These are phyloP conservation scores for Podarcis cretensis DNA, from an alignment of 2,113 vertebrate genomes.

Conservation along the genomic window DNA sequence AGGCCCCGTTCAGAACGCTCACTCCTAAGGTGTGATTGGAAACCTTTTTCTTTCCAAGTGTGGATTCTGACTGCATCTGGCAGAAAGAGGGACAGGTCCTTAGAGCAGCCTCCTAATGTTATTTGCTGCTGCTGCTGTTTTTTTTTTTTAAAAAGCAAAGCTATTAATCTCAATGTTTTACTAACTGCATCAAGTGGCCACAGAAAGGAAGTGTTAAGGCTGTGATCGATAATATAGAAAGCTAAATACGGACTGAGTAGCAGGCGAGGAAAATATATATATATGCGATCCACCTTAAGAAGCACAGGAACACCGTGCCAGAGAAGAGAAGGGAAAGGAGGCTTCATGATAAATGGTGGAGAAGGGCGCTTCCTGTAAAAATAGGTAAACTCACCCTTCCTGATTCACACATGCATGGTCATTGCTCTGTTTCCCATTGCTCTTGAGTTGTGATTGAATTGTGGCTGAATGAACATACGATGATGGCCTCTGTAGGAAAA, in stretches of 20 bases:
- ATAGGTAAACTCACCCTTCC: neutral
- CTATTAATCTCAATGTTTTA: neutral
- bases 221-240: conserved; percentile 3
- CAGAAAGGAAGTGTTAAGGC: conserved; percentile 7
- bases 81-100: neutral
- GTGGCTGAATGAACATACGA: neutral
- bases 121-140: neutral
- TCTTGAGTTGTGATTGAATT: too few species aligned
- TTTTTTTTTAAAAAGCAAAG: neutral
- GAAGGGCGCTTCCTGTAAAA: neutral
- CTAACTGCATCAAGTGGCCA: conserved; percentile 29
- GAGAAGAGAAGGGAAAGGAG: conserved; percentile 13
- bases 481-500: neutral
- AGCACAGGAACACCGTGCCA: neutral
- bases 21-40: neutral
- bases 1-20: neutral
- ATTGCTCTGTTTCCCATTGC: neutral
- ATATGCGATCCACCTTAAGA: conserved; percentile 1
- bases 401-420: neutral
- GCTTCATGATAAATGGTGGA: neutral
- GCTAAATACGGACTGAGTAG: conserved; percentile 14
- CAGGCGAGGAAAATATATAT: neutral
- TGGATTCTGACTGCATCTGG: neutral
- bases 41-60: neutral
- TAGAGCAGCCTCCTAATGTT: neutral